A percentile compares a stretch with the other conserved stretches of the same genome.
These are phyloP conservation scores for Lerema accius DNA, from an alignment of 1,140 invertebrate genomes.

Conservation along the genomic window DNA sequence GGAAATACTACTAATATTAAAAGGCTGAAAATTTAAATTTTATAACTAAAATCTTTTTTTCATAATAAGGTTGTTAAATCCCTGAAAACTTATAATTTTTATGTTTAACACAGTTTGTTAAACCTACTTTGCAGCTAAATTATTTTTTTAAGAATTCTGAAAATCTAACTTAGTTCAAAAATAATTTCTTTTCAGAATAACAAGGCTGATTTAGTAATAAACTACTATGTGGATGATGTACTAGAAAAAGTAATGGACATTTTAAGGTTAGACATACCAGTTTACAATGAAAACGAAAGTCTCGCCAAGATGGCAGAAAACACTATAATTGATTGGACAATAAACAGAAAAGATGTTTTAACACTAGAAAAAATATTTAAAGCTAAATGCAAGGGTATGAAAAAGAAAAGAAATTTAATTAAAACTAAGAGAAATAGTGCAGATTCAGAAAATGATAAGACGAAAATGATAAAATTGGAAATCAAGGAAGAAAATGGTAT, in stretches of 20 bases:
- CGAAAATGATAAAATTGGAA: slow-evolving; percentile 63
- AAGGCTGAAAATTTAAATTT: no score
- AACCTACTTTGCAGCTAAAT: no score
- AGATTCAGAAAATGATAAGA: slow-evolving; percentile 42
- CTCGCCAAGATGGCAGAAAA: slow-evolving; percentile 83
- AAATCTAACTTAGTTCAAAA: slow-evolving; percentile 4
- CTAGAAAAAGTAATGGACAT: slow-evolving; percentile 90
- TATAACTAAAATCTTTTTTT: no score
- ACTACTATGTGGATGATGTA: slow-evolving; percentile 94
- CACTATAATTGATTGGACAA: slow-evolving; percentile 68
- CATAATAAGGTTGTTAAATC: no score
- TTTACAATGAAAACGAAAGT: slow-evolving; percentile 87
- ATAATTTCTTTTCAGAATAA: slow-evolving; percentile 88
- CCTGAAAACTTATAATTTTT: no score
- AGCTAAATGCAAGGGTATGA: slow-evolving; percentile 72
- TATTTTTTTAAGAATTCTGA: no score
- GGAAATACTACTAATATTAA: no score
- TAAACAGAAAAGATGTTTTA: slow-evolving; percentile 61
- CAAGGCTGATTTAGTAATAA: slow-evolving; percentile 94
- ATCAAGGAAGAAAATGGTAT: slow-evolving; percentile 49
- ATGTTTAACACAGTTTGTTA: no score
- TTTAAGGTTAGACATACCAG: slow-evolving; percentile 87
- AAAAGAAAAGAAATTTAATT: slow-evolving; percentile 67
- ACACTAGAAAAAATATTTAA: slow-evolving; percentile 69
- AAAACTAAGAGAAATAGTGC: slow-evolving; percentile 62